A percentile compares a stretch with the other conserved stretches of the same genome.
Conservation (phyloP, 2,797 vertebrate genomes). For the Paguma larvata region DNA sequence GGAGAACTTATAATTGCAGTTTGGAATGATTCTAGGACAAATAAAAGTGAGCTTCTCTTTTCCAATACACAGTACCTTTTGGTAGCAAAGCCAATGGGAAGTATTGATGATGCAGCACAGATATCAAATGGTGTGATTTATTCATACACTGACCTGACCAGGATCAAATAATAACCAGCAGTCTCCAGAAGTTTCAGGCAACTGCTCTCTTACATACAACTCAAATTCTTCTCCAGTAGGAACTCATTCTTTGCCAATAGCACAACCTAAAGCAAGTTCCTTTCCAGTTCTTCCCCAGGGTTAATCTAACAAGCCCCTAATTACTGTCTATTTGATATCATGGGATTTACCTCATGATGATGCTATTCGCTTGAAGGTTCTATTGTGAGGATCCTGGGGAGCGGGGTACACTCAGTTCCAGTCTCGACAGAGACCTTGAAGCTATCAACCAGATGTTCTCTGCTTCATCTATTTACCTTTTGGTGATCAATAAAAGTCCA, state of each 20-base stretch:
- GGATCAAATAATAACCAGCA: not conserved
- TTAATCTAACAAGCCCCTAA: not conserved
- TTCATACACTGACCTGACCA: not conserved
- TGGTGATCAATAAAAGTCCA: not conserved
- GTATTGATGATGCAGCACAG: rapidly evolving
- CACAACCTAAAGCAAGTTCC: not conserved
- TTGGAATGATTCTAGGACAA: not conserved
- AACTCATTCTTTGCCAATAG: not conserved
- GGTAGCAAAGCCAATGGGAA: not conserved
- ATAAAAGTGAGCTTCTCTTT: not conserved
- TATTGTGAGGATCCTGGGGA: not conserved
- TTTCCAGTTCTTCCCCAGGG: not conserved
- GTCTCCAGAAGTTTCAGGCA: not conserved
- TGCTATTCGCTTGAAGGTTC: not conserved
- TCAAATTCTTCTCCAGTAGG: not conserved
- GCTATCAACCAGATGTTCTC: not conserved
- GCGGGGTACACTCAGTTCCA: not conserved
- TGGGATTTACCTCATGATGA: not conserved
- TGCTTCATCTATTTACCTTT: not conserved
- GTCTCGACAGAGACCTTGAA: not conserved
- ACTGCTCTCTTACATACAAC: not conserved
- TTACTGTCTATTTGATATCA: not conserved
- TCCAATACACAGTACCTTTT: not conserved
- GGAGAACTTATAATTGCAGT: not conserved
- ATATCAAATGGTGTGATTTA: not conserved